Conservation (phyloP, 1,140 invertebrate genomes). For the Centruroides sculpturatus region DNA sequence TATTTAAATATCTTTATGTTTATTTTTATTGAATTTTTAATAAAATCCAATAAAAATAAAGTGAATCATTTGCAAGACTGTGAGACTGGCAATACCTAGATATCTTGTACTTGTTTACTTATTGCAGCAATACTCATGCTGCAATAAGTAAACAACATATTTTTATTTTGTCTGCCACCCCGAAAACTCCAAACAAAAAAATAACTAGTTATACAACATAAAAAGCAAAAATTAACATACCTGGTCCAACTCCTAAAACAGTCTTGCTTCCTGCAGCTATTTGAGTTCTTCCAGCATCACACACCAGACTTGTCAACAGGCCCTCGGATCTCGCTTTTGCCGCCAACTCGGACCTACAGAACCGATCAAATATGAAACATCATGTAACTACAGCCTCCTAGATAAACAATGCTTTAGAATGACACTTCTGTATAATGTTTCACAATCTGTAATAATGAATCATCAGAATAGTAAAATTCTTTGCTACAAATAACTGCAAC, state of each 20-base stretch:
- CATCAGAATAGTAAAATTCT: too few species aligned
- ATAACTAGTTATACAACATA: neutral
- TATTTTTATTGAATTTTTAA: too few species aligned
- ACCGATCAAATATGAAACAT: neutral
- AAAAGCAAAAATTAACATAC: neutral
- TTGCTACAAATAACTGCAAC: too few species aligned
- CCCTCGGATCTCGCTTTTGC: constrained; percentile 48
- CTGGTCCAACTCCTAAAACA: constrained; percentile 74
- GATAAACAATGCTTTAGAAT: neutral
- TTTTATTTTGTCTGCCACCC: constrained; percentile 29
- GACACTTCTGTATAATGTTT: constrained; percentile 26
- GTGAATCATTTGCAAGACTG: too few species aligned
- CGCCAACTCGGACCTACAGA: constrained; percentile 36
- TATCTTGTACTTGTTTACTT: too few species aligned
- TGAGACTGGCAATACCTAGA: too few species aligned
- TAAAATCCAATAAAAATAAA: too few species aligned
- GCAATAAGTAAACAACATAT: neutral
- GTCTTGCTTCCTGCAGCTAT: constrained; percentile 69
- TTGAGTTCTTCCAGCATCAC: constrained; percentile 83
- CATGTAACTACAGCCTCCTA: neutral
- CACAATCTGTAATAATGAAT: neutral
- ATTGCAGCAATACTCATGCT: too few species aligned
- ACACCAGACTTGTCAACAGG: constrained; percentile 53
- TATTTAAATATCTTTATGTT: too few species aligned
- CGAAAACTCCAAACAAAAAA: constrained; percentile 21